phyloP scores from a whole-genome alignment of 2,888 invertebrate species.

The Ganaspis brasiliensis region DNA sequence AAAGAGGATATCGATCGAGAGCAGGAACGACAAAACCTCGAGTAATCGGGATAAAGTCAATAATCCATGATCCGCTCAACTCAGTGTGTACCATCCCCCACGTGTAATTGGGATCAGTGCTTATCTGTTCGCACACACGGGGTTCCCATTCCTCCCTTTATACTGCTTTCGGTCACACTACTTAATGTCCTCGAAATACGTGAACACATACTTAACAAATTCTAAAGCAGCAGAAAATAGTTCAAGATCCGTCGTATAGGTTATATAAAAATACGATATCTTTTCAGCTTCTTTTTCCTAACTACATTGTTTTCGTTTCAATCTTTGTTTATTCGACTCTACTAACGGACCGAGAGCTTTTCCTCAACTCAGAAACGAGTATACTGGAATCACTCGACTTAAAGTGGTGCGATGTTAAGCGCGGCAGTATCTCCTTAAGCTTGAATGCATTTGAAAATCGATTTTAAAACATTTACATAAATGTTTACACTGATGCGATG shows the following conservation, averaged over 20 bases:
- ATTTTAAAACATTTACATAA: not conserved
- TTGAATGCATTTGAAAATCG: not conserved
- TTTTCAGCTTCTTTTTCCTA: not conserved
- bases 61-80: slow-evolving; percentile 79
- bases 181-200: slow-evolving; percentile 57
- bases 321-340: slow-evolving; percentile 7
- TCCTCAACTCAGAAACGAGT: not conserved
- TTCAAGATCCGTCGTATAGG: slow-evolving; percentile 14
- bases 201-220: slow-evolving; percentile 44
- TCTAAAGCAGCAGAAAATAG: not conserved
- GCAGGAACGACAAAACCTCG: not conserved
- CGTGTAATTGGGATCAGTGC: slow-evolving; percentile 79
- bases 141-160: slow-evolving; percentile 59
- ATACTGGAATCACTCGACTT: slow-evolving; percentile 6
- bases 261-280: slow-evolving; percentile 10
- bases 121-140: slow-evolving; percentile 76
- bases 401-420: not conserved
- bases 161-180: slow-evolving; percentile 48
- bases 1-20: not conserved
- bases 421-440: not conserved
- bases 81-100: slow-evolving; percentile 70
- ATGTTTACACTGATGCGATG: not conserved
- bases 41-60: slow-evolving; percentile 74
- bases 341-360: not conserved
- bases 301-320: slow-evolving; percentile 13